Base-by-base conservation (phyloP, 2,888 invertebrate genomes). In the Clivina fossor region DNA sequence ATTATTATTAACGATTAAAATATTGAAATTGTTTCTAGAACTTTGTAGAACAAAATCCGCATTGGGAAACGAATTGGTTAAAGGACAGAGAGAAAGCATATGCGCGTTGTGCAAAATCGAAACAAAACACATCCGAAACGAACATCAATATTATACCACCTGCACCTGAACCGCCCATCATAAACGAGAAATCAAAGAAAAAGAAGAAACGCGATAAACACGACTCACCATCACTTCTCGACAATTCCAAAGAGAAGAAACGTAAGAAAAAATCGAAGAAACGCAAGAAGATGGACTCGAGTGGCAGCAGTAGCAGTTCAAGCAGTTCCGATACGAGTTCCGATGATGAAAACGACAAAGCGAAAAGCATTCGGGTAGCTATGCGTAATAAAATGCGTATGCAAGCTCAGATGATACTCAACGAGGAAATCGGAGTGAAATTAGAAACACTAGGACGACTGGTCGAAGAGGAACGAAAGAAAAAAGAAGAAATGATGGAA, bases 61-160 rank as follows among this genome's bases (percentile, higher is more conserved):
- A 89, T 65, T 92, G 90, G 86, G 92, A 93, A 71, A 84, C 85
- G 1, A 89, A 90, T 66, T 92, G 91, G 90, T 79, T 88, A 76
- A 85, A 85, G 5, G 90, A 90, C 71, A 79, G 92, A 3, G 89
- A 87, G 65, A 84, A 84, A 63, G 84, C 86, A 0, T 80, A 81
- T 58, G 82, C 82, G 63, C 77, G 79, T 66, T 69, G 74, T 50
- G 40, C 43, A 18, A 59, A 49, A 43, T 33, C 13, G 24, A 38
- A 38, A 37, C 49, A 28, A 24, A 5, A 24, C 3, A 11, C n/a
- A 18, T 43, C 41, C 15, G 28, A 32, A 38, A 40, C 35, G 16
- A 32, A 13, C 4, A n/a, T 47, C 15, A n/a, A n/a, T n/a, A n/a
- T n/a, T 11, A 32, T 55, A 13, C 47, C 55, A 9, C 46, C 38